Percentiles rank a stretch among this genome's conserved stretches.
Evolutionary conservation across 2,888 invertebrate genomes (phyloP).

Genomic region (Cylindroiulus punctatus): DNA sequence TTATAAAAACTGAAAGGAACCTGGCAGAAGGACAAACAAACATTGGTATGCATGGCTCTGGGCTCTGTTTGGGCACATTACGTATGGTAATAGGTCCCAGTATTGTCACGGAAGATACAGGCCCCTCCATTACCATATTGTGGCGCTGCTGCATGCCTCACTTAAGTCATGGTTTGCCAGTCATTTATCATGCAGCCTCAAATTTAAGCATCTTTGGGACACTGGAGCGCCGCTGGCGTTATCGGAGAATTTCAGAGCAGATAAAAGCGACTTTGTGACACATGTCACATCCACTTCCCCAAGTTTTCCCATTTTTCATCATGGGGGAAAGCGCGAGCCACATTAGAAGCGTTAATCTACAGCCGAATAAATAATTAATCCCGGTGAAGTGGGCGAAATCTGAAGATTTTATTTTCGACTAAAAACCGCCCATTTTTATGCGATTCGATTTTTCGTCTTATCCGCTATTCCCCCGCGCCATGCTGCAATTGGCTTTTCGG

Average conservation of each 20-base stretch:
- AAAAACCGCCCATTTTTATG: constrained; percentile 12
- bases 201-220: constrained; percentile 38
- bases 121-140: neutral
- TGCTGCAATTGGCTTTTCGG: neutral
- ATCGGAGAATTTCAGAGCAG: constrained; percentile 38
- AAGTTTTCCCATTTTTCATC: constrained; percentile 26
- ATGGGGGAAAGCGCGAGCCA: neutral
- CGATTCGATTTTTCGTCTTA: constrained; percentile 33
- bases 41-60: neutral
- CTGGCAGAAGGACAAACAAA: neutral
- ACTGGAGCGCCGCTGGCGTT: neutral
- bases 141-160: neutral
- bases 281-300: constrained; percentile 28
- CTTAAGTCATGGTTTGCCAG: constrained; percentile 13
- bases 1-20: too few relatives aligned
- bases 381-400: constrained; percentile 1
- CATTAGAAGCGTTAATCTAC: constrained; percentile 21
- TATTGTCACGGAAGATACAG: neutral
- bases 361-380: constrained; percentile 37
- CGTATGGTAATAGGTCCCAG: neutral
- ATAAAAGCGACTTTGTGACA: constrained; percentile 31
- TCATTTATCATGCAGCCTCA: constrained; percentile 29
- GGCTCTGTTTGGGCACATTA: neutral
- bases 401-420: constrained; percentile 25
- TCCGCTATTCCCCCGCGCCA: neutral